phyloP scores from a whole-genome alignment of 1,140 invertebrate genomes.

The Mya arenaria region DNA sequence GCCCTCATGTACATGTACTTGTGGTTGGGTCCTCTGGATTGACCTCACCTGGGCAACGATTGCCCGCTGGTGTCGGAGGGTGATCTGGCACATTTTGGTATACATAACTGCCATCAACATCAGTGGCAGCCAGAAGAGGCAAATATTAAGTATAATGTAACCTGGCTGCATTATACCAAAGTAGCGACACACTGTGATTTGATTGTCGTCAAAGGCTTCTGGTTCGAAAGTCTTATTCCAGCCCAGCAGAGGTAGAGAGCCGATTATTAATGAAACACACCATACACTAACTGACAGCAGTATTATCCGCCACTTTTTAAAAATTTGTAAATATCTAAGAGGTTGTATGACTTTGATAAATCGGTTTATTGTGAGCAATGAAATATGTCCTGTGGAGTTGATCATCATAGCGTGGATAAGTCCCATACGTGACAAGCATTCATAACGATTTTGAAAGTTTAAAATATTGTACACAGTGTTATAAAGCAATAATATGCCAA shows the following conservation, averaged over 20 bases:
- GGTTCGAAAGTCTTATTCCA: conserved; percentile 56
- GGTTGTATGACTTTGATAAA: conserved; percentile 63
- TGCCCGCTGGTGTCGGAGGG: conserved; percentile 49
- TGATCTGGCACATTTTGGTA: conserved; percentile 54
- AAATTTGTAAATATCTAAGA: conserved; percentile 46
- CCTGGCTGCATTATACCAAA: conserved; percentile 57
- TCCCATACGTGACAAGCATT: conserved; percentile 62
- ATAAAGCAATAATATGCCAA: conserved; percentile 59
- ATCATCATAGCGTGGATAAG: conserved; percentile 52
- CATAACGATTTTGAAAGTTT: conserved; percentile 60
- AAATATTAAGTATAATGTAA: conserved; percentile 50
- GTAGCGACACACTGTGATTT: conserved; percentile 50
- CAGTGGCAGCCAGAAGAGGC: conserved; percentile 56
- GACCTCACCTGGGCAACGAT: conserved; percentile 50
- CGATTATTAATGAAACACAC: conserved; percentile 52
- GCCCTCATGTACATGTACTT: conserved; percentile 31
- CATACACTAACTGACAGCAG: conserved; percentile 46
- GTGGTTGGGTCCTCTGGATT: neutral
- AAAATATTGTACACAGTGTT: conserved; percentile 55
- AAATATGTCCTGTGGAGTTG: conserved; percentile 57
- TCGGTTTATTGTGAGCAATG: conserved; percentile 59
- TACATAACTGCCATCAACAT: conserved; percentile 59
- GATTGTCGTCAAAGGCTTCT: conserved; percentile 16
- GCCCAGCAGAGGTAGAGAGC: conserved; percentile 53
- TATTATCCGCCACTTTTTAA: conserved; percentile 41